Evolutionary conservation across 2,797 vertebrate genomes (phyloP).

Genomic region (Molossus molossus): DNA sequence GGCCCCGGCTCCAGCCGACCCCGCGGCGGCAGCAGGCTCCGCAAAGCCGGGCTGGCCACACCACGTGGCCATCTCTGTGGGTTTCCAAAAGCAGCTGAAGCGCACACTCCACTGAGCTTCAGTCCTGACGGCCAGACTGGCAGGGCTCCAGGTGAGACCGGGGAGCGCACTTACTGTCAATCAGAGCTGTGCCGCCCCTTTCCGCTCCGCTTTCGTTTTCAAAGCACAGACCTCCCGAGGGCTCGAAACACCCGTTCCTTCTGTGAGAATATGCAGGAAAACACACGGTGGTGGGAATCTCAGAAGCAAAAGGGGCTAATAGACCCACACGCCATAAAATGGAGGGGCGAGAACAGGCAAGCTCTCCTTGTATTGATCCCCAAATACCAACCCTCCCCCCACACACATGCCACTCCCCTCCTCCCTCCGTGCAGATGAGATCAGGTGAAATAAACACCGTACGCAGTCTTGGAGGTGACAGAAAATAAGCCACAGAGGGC

Average conservation of each 20-base stretch:
- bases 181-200: conserved; percentile 17
- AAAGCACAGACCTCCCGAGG: conserved; percentile 64
- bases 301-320: not conserved
- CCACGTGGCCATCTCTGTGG: not conserved
- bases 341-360: not conserved
- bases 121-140: not conserved
- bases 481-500: not conserved
- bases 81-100: conserved; percentile 53
- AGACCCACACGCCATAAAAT: not conserved
- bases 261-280: not conserved
- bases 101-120: conserved; percentile 25
- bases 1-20: rapidly evolving
- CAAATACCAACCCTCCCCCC: not conserved
- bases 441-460: conserved; percentile 4
- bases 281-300: not conserved
- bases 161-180: not conserved
- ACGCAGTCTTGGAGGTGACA: conserved; percentile 16
- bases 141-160: conserved; percentile 51
- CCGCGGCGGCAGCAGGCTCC: rapidly evolving
- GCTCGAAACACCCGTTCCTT: conserved; percentile 25
- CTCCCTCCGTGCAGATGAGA: not conserved
- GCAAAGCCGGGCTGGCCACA: not conserved
- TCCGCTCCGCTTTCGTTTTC: conserved; percentile 53
- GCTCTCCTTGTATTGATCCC: not conserved
- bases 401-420: not conserved